These are phyloP conservation scores for Macrotis lagotis DNA, from an alignment of 2,113 vertebrate genomes.

Conservation along the genomic window DNA sequence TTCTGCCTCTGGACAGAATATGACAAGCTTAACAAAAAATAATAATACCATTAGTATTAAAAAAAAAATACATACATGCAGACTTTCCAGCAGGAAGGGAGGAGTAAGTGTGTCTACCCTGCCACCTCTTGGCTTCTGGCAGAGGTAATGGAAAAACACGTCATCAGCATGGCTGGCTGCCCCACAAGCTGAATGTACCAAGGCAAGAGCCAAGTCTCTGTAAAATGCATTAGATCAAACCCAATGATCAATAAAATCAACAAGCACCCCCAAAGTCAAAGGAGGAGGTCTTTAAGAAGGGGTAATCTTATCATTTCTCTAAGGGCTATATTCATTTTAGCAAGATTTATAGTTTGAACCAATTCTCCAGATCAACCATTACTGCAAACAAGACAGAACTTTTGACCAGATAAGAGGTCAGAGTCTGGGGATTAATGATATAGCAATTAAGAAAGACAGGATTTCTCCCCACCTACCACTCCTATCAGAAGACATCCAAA, in stretches of 20 bases:
- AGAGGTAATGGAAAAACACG: slow-evolving; percentile 57
- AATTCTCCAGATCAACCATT: slow-evolving; percentile 57
- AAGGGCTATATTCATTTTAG: slow-evolving; percentile 60
- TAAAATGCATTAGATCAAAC: slow-evolving; percentile 75
- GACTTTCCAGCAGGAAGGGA: slow-evolving; percentile 62
- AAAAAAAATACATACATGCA: slow-evolving; percentile 34
- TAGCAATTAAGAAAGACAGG: background rate
- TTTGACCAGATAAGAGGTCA: slow-evolving; percentile 55
- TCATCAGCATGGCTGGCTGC: slow-evolving; percentile 60
- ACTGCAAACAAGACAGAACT: slow-evolving; percentile 59
- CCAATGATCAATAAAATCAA: slow-evolving; percentile 81
- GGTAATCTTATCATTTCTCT: slow-evolving; percentile 59
- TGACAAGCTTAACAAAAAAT: slow-evolving; percentile 49
- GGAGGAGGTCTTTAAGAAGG: slow-evolving; percentile 72
- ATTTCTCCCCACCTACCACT: background rate
- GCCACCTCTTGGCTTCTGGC: slow-evolving; percentile 65
- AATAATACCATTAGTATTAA: background rate
- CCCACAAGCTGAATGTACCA: slow-evolving; percentile 56
- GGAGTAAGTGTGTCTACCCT: slow-evolving; percentile 51
- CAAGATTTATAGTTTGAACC: slow-evolving; percentile 61
- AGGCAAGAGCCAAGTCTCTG: slow-evolving; percentile 72
- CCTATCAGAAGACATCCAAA: slow-evolving; percentile 2
- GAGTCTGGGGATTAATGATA: slow-evolving; percentile 45
- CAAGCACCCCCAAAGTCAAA: slow-evolving; percentile 69
- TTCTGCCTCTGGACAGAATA: slow-evolving; percentile 38